Evolutionary conservation across 2,113 vertebrate species (phyloP), one percentile per base, ranked within the genome.

Genomic region (Rhagologus leucostigma): DNA sequence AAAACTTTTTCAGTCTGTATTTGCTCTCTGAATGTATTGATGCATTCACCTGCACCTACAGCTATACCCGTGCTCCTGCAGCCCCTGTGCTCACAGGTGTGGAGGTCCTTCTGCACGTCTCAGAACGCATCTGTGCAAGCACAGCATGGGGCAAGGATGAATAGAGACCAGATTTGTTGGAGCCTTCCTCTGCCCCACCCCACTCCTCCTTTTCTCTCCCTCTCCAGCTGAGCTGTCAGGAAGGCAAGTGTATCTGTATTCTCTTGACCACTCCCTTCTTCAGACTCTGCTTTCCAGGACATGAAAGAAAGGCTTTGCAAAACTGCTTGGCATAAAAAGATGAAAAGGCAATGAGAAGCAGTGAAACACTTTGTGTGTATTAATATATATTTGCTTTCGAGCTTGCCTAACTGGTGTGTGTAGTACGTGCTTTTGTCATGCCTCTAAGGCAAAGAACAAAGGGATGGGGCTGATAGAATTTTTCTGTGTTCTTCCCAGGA

Each of bases 401-500:
- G 11, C 32, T 56, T 79, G 70, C 50, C 30, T 60, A 33, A 93
- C 71, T 46, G 41, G 29, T 76, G 37, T 2, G 5, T 30, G 41
- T 13, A 32, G 20, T 35, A 46, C 1, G 6, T 52, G 64, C 33
- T 81, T 84, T 74, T 82, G 49, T 53, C 47, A 18, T 56, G 56
- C 24, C 86, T 64, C 73, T 42, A 77, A 90, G 71, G 57, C 42
- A 95, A 73, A 39, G 39, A 77, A 88, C 56, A 82, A 22, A 83
- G 50, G 44, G 15, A 87, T 93, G 71, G 68, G 26, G 33, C 33
- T 59, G 81, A 67, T 74, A 90, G 71, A 56, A 76, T 73, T 81
- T 97, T 91, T 94, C 90, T 80, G 3, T 82, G n/a, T 76, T 96
- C 89, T 93, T 96, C 50, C 84, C 84, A 89, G 83, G 78, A 90